These are phyloP conservation scores for Yponomeuta cagnagella DNA, from an alignment of 2,888 invertebrate species.

Conservation along the genomic window DNA sequence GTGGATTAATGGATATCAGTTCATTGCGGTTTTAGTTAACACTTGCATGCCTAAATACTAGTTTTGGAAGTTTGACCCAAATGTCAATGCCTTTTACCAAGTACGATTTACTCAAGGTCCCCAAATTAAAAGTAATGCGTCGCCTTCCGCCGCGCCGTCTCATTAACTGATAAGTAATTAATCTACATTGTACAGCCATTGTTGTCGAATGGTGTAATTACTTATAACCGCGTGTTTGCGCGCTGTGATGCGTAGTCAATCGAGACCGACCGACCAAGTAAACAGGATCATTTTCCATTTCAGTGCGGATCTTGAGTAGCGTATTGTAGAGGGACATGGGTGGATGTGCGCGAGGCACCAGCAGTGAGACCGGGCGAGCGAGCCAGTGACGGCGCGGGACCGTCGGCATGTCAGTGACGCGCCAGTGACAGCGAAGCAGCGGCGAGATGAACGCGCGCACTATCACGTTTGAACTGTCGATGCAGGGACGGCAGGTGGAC, in stretches of 20 bases:
- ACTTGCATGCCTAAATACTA: background rate
- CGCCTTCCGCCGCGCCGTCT: background rate
- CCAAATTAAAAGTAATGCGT: background rate
- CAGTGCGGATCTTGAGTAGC: background rate
- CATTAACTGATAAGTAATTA: background rate
- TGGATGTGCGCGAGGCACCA: constrained; percentile 25
- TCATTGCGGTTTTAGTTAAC: background rate
- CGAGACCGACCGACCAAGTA: background rate
- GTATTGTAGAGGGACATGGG: constrained; percentile 2
- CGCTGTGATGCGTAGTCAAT: background rate
- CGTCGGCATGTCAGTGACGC: constrained; percentile 34
- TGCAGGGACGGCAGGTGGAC: constrained; percentile 94
- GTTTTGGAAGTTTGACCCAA: constrained; percentile 1
- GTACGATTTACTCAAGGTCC: background rate
- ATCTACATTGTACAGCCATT: background rate
- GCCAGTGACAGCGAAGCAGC: constrained; percentile 36
- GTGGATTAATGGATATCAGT: background rate
- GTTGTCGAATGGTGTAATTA: background rate
- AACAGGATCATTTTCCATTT: background rate
- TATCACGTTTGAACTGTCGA: constrained; percentile 86
- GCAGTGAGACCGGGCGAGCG: constrained; percentile 17
- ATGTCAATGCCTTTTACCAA: background rate
- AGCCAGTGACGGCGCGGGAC: background rate
- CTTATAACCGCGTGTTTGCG: background rate
- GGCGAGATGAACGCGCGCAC: constrained; percentile 86